Evolutionary conservation across 23 tunicate genomes (phyloP), one percentile per base, ranked within the genome.

Genomic region (Halocynthia roretzi): DNA sequence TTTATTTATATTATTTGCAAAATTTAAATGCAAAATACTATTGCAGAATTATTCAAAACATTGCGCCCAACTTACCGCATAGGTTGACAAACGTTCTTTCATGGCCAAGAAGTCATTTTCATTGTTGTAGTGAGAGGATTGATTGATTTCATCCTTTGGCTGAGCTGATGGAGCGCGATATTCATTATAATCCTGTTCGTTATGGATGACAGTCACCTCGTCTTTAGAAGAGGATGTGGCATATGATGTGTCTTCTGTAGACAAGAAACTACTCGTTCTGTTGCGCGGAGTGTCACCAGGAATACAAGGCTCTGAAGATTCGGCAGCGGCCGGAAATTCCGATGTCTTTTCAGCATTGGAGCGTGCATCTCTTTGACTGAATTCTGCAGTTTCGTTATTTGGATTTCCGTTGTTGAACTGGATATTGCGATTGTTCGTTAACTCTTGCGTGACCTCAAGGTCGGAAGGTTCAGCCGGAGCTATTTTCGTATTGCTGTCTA

Each of bases 401-500:
- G 8, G 69, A 9, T 62, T 62, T 53, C 44, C 44, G 44, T 31
- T 31, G 44, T 31, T 31, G 2, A 31, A 31, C 44, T 31, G 44
- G 44, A 31, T 31, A 31, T 31, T 31, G 44, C 44, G 44, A 31
- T 31, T 31, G 44, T 31, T 31, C 44, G 44, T 31, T 31, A 31
- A 31, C 44, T 31, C 44, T 31, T 31, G 44, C 44, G 44, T 31
- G 44, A 31, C 44, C 44, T 31, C 44, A 4, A 31, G 44, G 44
- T 31, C 44, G 44, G 44, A 31, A 11, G 86, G 86, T 7, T 10
- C 52, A 11, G 57, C 44, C 2, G 89, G 89, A 8, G 79, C 80
- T 17, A 84, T 78, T 21, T 78, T 80, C 22, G 81, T 80, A 50
- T 86, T 71, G 78, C 91, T 86, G 76, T 80, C 84, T 6, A 80